phyloP scores from a whole-genome alignment of 2,888 invertebrate genomes.

The Rotaria macrura region DNA sequence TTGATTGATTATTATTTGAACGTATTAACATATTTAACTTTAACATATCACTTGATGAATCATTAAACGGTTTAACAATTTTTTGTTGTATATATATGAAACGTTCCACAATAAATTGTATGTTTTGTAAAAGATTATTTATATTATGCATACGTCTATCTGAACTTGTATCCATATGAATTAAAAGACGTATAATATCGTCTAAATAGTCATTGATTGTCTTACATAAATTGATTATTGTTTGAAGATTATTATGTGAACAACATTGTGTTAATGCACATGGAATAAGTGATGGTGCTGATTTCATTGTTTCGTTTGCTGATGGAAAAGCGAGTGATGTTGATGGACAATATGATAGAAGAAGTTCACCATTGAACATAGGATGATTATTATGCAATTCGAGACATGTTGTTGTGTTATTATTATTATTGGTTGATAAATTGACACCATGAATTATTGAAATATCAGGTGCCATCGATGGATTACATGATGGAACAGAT shows the following conservation, averaged over 20 bases:
- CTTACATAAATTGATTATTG: not conserved
- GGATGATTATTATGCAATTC: not conserved
- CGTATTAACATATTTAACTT: not conserved
- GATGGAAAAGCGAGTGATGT: not conserved
- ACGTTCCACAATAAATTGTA: not conserved
- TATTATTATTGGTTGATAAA: not conserved
- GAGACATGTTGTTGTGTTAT: not conserved
- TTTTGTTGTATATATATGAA: not conserved
- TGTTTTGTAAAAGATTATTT: not conserved
- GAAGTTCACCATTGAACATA: not conserved
- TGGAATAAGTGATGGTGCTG: not conserved
- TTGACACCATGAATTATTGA: not conserved
- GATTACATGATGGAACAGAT: not conserved
- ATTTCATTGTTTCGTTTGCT: not conserved
- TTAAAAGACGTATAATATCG: not conserved
- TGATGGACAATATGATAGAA: not conserved
- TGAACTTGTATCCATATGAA: not conserved
- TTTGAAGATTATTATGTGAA: not conserved
- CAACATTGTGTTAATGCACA: not conserved
- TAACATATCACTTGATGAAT: conserved; percentile 1
- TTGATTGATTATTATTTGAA: not conserved
- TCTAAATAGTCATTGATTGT: not conserved
- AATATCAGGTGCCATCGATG: not conserved
- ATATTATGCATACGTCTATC: not conserved
- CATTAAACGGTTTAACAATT: not conserved